phyloP scores from a whole-genome alignment of 2,888 invertebrate genomes.

The Amorpha juglandis region DNA sequence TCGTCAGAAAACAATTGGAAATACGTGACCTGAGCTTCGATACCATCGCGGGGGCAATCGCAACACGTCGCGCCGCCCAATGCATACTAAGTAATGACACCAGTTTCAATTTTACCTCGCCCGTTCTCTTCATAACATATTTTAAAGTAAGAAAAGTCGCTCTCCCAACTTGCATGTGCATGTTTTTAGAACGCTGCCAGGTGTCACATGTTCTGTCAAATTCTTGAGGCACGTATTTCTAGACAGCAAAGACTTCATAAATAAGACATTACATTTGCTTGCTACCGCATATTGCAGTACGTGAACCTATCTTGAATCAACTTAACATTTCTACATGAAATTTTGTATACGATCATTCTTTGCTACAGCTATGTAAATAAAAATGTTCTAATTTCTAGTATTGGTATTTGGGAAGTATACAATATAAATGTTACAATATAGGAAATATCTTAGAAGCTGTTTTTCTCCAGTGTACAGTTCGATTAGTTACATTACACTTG shows the following conservation, averaged over 20 bases:
- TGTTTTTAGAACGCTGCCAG: conserved; percentile 20
- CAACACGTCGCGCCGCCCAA: conserved; percentile 73
- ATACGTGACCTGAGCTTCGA: conserved; percentile 75
- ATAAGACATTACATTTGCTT: conserved; percentile 62
- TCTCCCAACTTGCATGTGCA: conserved; percentile 9
- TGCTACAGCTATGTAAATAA: not conserved
- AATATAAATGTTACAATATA: too few species aligned
- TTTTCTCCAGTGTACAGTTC: too few species aligned
- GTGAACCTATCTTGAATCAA: conserved; percentile 35
- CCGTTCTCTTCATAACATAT: conserved; percentile 61
- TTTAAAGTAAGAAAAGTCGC: conserved; percentile 42
- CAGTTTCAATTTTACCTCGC: conserved; percentile 78
- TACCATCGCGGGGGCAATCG: conserved; percentile 68
- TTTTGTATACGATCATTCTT: not conserved
- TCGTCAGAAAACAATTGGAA: conserved; percentile 83
- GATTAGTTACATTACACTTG: too few species aligned
- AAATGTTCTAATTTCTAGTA: too few species aligned
- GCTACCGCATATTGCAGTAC: conserved; percentile 39
- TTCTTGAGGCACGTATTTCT: conserved; percentile 46
- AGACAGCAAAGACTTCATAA: conserved; percentile 57
- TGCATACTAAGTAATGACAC: conserved; percentile 81
- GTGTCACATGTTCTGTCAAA: conserved; percentile 6
- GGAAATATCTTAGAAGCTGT: too few species aligned
- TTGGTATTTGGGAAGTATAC: too few species aligned
- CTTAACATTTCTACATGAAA: too few species aligned